Conservation (phyloP, 1,140 invertebrate genomes). For the Apis cerana region DNA sequence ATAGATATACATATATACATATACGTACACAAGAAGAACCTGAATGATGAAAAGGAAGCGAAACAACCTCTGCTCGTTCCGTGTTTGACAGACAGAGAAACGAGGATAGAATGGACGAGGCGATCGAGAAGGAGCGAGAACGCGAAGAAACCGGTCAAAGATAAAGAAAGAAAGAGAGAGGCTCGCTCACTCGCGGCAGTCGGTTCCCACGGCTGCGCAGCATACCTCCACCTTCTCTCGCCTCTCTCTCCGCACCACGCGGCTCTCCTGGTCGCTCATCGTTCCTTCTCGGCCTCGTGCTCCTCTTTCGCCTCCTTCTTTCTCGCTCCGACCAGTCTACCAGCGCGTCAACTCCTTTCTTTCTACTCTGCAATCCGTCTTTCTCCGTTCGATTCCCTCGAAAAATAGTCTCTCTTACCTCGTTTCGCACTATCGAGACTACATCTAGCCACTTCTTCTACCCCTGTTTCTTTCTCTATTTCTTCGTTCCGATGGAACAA, state of each 20-base stretch:
- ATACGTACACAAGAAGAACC: slow-evolving; percentile 14
- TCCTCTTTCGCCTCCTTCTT: slow-evolving; percentile 46
- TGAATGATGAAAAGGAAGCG: slow-evolving; percentile 36
- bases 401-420: slow-evolving; percentile 14
- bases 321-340: slow-evolving; percentile 1
- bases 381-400: slow-evolving; percentile 22
- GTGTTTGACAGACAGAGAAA: slow-evolving; percentile 36
- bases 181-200: slow-evolving; percentile 59
- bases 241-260: slow-evolving; percentile 54
- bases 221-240: slow-evolving; percentile 69
- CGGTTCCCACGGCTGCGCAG: slow-evolving; percentile 73
- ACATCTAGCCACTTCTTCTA: slow-evolving; percentile 33
- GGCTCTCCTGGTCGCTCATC: slow-evolving; percentile 16
- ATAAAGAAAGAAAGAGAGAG: slow-evolving; percentile 29
- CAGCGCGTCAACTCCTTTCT: slow-evolving; percentile 25
- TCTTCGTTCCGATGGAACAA: slow-evolving; percentile 20
- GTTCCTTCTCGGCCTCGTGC: slow-evolving; percentile 40
- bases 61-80: slow-evolving; percentile 11
- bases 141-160: neutral
- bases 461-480: slow-evolving; percentile 25
- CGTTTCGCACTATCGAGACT: slow-evolving; percentile 32
- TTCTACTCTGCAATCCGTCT: slow-evolving; percentile 19
- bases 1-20: neutral
- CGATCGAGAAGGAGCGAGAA: slow-evolving; percentile 12
- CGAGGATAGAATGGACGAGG: slow-evolving; percentile 38